These are phyloP conservation scores for Orchesella flavescens DNA, from an alignment of 2,888 invertebrate species.

Conservation along the genomic window DNA sequence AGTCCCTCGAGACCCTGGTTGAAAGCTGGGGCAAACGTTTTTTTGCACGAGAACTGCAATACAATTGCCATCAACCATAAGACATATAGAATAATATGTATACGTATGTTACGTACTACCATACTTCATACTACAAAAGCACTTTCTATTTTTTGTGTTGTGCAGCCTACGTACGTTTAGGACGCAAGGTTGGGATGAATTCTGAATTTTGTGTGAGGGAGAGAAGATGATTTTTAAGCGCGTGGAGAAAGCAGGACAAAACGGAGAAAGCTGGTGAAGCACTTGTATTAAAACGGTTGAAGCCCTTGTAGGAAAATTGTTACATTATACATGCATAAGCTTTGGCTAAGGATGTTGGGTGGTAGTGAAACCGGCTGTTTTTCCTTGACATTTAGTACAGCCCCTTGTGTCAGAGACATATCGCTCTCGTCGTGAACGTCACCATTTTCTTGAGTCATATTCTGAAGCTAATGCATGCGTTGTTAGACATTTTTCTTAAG, in stretches of 20 bases:
- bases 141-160: too few species aligned
- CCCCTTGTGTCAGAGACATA: constrained; percentile 61
- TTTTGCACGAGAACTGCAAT: constrained; percentile 3
- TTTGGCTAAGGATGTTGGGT: not conserved
- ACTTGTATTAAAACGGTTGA: too few species aligned
- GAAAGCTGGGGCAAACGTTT: constrained; percentile 35
- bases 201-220: constrained; percentile 17
- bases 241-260: not conserved
- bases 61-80: constrained; percentile 37
- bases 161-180: not conserved
- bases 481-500: constrained; percentile 44
- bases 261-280: not conserved
- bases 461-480: constrained; percentile 11
- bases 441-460: constrained; percentile 21
- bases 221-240: not conserved
- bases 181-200: constrained; percentile 29
- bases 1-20: constrained; percentile 37
- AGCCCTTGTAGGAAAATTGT: constrained; percentile 31
- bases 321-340: constrained; percentile 41
- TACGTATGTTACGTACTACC: too few species aligned
- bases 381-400: constrained; percentile 56
- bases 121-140: not conserved
- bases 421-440: constrained; percentile 47
- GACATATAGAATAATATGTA: not conserved
- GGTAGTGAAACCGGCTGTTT: constrained; percentile 32